These are phyloP conservation scores for Taurulus bubalis DNA, from an alignment of 2,113 vertebrate species.

Conservation along the genomic window DNA sequence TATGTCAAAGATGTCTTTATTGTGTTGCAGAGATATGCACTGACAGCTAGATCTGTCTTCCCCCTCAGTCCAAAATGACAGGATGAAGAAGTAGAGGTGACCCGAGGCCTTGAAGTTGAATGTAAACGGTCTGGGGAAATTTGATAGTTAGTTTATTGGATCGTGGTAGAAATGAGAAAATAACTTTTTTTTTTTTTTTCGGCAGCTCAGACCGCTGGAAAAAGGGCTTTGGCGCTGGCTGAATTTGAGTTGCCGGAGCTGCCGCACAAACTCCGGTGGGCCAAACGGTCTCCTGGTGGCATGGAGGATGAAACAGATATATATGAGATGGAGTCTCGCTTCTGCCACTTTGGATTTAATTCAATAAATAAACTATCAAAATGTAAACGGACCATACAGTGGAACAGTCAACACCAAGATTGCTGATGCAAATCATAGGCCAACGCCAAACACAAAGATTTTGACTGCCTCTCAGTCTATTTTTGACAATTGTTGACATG, in stretches of 20 bases:
- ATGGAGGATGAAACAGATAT: not conserved
- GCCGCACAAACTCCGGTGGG: too few species aligned
- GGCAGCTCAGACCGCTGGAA: not conserved
- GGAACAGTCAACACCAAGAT: not conserved
- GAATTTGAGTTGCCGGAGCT: too few species aligned
- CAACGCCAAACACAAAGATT: not conserved
- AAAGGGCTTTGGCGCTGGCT: not conserved
- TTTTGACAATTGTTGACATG: not conserved
- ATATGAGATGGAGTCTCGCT: not conserved
- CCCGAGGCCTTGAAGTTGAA: too few species aligned
- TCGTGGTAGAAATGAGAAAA: too few species aligned
- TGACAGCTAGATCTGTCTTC: not conserved
- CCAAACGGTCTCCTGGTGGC: not conserved
- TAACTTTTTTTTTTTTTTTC: too few species aligned
- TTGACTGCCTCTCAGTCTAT: not conserved
- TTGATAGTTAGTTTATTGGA: too few species aligned
- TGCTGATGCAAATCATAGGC: not conserved
- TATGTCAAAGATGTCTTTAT: not conserved
- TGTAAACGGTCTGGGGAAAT: too few species aligned
- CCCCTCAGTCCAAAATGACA: not conserved
- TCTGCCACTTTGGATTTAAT: not conserved
- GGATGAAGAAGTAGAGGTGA: not conserved
- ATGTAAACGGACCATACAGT: too few species aligned
- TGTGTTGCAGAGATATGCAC: not conserved
- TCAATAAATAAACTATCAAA: not conserved